A percentile compares a stretch with the other conserved stretches of the same genome.
Evolutionary conservation across 1,140 invertebrate genomes (phyloP).

Genomic region (Ips nitidus): DNA sequence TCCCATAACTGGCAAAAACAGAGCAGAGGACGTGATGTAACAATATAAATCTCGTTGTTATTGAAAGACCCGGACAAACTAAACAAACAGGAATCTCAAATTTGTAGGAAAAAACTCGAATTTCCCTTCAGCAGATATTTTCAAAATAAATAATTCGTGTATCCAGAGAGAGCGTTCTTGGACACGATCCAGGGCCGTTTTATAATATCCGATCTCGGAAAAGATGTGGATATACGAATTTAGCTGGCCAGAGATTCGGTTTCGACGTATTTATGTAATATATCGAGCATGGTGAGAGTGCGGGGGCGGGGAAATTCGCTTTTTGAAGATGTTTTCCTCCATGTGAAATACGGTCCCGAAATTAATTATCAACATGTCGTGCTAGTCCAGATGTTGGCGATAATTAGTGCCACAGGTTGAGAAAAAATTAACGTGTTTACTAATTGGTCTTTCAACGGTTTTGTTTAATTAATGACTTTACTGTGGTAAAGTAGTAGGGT

Average conservation of each 20-base stretch:
- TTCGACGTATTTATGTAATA: conserved; percentile 21
- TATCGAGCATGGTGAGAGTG: conserved; percentile 5
- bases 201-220: conserved; percentile 14
- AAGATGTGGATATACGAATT: conserved; percentile 16
- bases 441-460: background rate
- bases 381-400: conserved; percentile 5
- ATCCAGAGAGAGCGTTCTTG: conserved; percentile 12
- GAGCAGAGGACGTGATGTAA: background rate
- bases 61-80: background rate
- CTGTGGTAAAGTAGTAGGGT: too few species aligned
- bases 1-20: background rate
- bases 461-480: background rate
- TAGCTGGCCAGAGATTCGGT: conserved; percentile 3
- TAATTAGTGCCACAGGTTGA: background rate
- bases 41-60: background rate
- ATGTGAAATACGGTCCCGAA: background rate
- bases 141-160: conserved; percentile 11
- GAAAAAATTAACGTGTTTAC: conserved; percentile 3
- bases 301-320: background rate
- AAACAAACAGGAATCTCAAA: background rate
- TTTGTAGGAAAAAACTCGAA: too few species aligned
- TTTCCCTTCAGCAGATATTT: background rate
- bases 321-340: background rate
- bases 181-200: conserved; percentile 13
- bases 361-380: conserved; percentile 18